Evolutionary conservation across 2,888 invertebrate genomes (phyloP).

Genomic region (Fissipunctia ypsillon): DNA sequence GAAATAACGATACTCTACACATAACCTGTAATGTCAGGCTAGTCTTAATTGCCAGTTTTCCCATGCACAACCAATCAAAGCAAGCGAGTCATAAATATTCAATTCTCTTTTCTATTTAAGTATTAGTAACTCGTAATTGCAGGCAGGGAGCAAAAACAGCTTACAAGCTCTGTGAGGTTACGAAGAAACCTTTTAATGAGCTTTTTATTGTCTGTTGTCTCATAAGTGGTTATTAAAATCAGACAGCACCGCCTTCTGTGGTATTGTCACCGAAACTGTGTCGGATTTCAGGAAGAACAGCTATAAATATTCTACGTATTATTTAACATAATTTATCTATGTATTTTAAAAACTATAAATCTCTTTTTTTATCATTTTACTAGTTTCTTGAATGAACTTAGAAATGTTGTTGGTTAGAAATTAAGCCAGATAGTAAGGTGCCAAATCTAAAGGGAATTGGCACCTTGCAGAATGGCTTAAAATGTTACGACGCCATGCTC

Average conservation of each 20-base stretch:
- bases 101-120: constrained; percentile 21
- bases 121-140: constrained; percentile 8
- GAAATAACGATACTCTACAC: background rate
- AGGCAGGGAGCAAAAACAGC: constrained; percentile 27
- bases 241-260: constrained; percentile 1
- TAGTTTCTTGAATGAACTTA: background rate
- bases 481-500: no score
- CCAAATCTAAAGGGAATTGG: no score
- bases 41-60: constrained; percentile 41
- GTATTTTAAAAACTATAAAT: background rate
- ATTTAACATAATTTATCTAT: no score
- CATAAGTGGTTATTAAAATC: constrained; percentile 34
- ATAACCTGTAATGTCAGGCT: background rate
- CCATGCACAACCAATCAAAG: constrained; percentile 41
- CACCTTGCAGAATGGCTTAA: no score
- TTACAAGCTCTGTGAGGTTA: background rate
- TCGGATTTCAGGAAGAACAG: background rate
- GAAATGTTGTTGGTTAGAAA: background rate
- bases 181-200: constrained; percentile 42
- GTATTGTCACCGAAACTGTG: background rate
- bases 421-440: no score
- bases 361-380: no score
- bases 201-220: constrained; percentile 45
- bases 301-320: background rate
- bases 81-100: constrained; percentile 28